These are phyloP conservation scores for Micropoecilia bifurca DNA, from an alignment of 2,797 vertebrate genomes.

Conservation along the genomic window DNA sequence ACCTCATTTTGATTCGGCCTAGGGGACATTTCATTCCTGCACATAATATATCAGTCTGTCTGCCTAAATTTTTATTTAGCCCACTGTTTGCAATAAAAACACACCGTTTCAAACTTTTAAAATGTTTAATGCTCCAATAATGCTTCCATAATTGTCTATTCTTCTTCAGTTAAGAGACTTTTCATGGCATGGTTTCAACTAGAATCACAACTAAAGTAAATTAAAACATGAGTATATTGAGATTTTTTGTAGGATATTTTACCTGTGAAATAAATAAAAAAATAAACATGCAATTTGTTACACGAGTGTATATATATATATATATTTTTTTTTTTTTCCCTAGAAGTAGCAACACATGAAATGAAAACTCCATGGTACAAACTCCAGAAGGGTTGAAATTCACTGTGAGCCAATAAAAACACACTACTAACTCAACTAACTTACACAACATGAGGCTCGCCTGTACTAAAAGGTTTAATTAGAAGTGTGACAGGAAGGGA, in stretches of 20 bases:
- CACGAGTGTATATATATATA: neutral
- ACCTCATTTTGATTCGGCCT: neutral
- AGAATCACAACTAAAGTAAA: neutral
- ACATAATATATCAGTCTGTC: neutral
- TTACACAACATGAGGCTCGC: neutral
- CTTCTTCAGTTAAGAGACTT: neutral
- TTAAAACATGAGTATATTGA: neutral
- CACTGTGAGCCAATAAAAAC: neutral
- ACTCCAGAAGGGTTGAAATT: neutral
- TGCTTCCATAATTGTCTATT: neutral
- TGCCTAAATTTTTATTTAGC: neutral
- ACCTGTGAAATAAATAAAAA: neutral
- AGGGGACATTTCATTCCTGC: neutral
- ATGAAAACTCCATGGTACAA: neutral
- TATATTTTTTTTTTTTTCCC: neutral
- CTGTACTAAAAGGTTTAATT: neutral
- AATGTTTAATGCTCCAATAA: neutral
- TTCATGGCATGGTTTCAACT: neutral
- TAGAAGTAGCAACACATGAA: neutral
- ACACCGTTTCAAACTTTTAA: neutral
- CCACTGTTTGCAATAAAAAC: neutral
- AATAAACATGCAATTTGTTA: neutral
- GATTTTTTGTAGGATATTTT: neutral
- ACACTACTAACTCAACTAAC: neutral
- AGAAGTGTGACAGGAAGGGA: neutral